Percentiles rank a stretch among this genome's conserved stretches.
These are phyloP conservation scores for Todiramphus chloris DNA, from an alignment of 2,113 vertebrate genomes.

Conservation along the genomic window DNA sequence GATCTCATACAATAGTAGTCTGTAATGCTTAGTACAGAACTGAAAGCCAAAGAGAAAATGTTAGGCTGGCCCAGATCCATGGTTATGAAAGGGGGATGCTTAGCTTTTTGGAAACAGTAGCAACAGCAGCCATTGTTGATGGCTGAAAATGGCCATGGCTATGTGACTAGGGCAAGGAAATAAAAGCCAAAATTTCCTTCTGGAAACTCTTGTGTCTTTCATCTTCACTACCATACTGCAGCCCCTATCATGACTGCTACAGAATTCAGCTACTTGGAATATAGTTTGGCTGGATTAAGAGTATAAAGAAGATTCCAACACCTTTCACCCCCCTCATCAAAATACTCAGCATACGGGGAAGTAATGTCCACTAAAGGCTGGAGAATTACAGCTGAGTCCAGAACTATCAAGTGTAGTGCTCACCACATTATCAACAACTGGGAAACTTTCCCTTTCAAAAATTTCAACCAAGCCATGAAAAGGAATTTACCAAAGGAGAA, in stretches of 20 bases:
- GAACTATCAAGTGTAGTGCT: neutral
- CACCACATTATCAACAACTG: neutral
- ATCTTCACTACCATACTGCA: neutral
- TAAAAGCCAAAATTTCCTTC: neutral
- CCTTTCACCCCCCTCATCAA: neutral
- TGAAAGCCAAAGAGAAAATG: neutral
- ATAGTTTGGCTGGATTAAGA: neutral
- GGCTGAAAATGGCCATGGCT: neutral
- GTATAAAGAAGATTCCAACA: neutral
- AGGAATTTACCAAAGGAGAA: neutral
- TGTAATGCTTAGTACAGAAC: neutral
- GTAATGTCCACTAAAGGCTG: neutral
- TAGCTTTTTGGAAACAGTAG: neutral
- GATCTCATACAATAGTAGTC: neutral
- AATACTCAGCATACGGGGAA: neutral
- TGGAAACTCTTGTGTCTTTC: neutral
- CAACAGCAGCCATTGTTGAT: neutral
- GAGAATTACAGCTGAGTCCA: neutral
- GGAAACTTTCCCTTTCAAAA: neutral
- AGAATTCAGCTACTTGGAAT: neutral
- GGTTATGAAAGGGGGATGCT: neutral
- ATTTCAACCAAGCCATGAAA: neutral
- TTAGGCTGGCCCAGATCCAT: neutral
- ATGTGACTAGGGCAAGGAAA: neutral
- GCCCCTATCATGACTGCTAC: neutral